Conservation (phyloP, 2,113 vertebrate genomes). For the Corydoras maculifer region DNA sequence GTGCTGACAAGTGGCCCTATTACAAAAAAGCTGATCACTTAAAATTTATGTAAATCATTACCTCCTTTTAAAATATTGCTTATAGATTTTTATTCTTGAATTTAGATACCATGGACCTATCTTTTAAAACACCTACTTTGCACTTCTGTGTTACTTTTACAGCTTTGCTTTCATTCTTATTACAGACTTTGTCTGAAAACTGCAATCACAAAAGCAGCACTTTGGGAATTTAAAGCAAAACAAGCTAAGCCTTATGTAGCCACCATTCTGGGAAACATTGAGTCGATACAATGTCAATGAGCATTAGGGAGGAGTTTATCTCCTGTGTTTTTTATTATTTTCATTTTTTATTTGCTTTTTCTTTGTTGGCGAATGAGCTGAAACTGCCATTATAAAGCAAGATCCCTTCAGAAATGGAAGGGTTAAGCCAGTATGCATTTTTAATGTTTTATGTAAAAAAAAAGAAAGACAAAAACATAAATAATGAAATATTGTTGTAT, state of each 20-base stretch:
- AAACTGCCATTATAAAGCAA: slow-evolving; percentile 67
- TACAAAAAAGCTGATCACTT: not conserved
- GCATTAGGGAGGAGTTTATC: slow-evolving; percentile 44
- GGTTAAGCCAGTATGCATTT: slow-evolving; percentile 70
- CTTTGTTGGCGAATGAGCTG: slow-evolving; percentile 59
- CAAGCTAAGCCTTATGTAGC: slow-evolving; percentile 53
- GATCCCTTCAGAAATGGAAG: slow-evolving; percentile 61
- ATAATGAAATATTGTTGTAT: slow-evolving; percentile 79
- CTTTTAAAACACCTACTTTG: slow-evolving; percentile 20
- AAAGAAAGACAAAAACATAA: slow-evolving; percentile 61
- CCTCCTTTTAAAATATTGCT: not conserved
- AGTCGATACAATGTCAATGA: slow-evolving; percentile 44
- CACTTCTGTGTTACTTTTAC: slow-evolving; percentile 21
- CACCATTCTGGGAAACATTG: slow-evolving; percentile 37
- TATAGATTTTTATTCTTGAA: slow-evolving; percentile 12
- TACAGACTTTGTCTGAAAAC: slow-evolving; percentile 49
- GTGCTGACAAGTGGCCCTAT: not conserved
- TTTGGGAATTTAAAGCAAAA: slow-evolving; percentile 48
- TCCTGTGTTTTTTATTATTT: slow-evolving; percentile 50
- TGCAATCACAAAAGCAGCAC: slow-evolving; percentile 63
- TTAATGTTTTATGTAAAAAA: slow-evolving; percentile 73
- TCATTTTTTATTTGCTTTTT: slow-evolving; percentile 45
- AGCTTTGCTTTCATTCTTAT: slow-evolving; percentile 1
- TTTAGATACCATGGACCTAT: slow-evolving; percentile 7
- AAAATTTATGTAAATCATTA: slow-evolving; percentile 6